Base-by-base conservation (phyloP, 2,113 vertebrate genomes). In the Pterocles orientalis region DNA sequence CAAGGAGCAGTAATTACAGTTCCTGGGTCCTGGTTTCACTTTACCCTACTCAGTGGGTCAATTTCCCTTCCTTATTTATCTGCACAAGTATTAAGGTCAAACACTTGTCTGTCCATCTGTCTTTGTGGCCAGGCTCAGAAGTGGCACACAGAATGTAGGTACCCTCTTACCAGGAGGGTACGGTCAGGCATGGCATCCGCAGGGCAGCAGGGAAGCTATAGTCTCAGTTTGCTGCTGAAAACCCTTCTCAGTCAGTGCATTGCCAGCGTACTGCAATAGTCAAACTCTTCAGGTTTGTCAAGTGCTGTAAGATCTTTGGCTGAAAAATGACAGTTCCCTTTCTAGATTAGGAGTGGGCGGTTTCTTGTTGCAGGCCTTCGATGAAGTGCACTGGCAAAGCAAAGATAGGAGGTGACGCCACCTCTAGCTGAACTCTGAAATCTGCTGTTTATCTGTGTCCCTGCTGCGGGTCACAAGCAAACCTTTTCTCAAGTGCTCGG, bases 131-230 rank as follows among this genome's bases (percentile, higher is more conserved):
- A 25, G 29, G 80, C 33, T 9, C 41, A 78, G 64, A 53, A 57
- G 34, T 41, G 41, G 12, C 26, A 15, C 23, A 15, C 16, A 71
- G 43, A 69, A 19, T 1, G 1, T 5, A 43, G 66, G 43, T 36
- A 8, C n/a, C 19, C 19, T 84, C 19, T 73, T 73, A 10, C 7
- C 18, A 15, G 57, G 48, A 48, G 18, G 15, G 3, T 24, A 43
- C 0, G 5, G 57, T 47, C 47, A 29, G 0, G 1, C 3, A 1
- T 15, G 47, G 25, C 36, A 25, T 45, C 53, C 3, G 0, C 26
- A 34, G 64, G 17, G 20, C 17, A 20, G 9, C 18, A 31, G 0
- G 2, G 18, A 34, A 50, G 12, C 18, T 65, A 1, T 7, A 15
- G 25, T 33, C 41, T 65, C 15, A 4, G 25, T 51, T 70, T 51